Base-by-base conservation (phyloP, 2,113 vertebrate species). In the Crotalus tigris region DNA sequence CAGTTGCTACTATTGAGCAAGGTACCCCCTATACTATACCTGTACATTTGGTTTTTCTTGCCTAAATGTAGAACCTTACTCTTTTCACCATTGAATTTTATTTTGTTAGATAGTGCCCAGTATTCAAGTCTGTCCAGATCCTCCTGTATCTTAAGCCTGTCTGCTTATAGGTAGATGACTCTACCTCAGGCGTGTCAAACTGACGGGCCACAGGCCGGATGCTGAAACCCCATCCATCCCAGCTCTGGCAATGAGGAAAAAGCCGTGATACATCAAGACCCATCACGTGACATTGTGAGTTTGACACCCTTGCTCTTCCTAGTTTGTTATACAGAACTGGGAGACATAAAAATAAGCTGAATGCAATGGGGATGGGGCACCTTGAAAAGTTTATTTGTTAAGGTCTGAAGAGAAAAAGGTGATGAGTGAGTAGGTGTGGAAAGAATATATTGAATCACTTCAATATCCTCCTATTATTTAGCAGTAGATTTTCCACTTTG, bases 161-260 rank as follows among this genome's bases (percentile, higher is more conserved):
- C 29, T 69, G 29, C 12, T n/a, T 0, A 1, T 69, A 69, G 1
- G 61, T 12, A 1, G 61, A n/a, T 69, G 61, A 11, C n/a, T 69
- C 61, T 69, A 69, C 29, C 5, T 5, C 4, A 46, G 49, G 49
- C 1, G 49, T 51, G 49, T 51, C 49, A 9, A 51, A 51, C 1
- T 1, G 49, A 1, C 7, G 49, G 49, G 0, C 49, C 8, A 1
- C 7, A 0, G 49, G 49, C 49, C 49, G 0, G 49, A 51, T 51
- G 49, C 49, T 51, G 49, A 51, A 51, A 51, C 49, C 49, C 1
- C 7, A 1, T 51, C 49, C 49, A 51, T 8, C 49, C 4, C 8
- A 51, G 49, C 49, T 51, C 7, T 8, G 49, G 49, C 49, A 51
- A 51, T 9, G 49, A 7, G 49, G 49, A 51, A 51, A 51, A 51